Conservation (phyloP, 2,113 vertebrate genomes). For the Oxyura jamaicensis region DNA sequence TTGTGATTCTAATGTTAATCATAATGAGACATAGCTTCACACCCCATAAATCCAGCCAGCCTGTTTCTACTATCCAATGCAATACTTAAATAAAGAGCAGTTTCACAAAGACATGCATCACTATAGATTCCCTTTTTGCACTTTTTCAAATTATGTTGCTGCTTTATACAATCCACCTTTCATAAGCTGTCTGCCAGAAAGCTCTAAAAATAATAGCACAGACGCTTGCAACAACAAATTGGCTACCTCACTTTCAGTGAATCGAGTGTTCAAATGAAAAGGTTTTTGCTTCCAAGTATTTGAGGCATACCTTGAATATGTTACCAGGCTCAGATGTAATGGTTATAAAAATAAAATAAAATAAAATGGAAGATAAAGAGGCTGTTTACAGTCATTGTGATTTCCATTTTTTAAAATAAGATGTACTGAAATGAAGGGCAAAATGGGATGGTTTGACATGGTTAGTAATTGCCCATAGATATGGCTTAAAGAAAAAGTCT, state of each 20-base stretch:
- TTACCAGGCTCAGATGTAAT: conserved; percentile 42
- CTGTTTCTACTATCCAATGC: conserved; percentile 26
- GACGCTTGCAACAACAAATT: conserved; percentile 69
- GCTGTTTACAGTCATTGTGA: conserved; percentile 9
- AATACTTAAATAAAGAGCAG: conserved; percentile 62
- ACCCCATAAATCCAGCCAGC: conserved; percentile 69
- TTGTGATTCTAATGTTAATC: conserved; percentile 75
- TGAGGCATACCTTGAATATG: conserved; percentile 61
- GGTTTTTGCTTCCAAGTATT: conserved; percentile 44
- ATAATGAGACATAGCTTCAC: conserved; percentile 64
- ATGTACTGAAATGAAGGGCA: background rate
- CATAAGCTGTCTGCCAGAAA: conserved; percentile 68
- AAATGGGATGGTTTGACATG: background rate
- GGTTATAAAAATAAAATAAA: conserved; percentile 52
- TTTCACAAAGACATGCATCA: conserved; percentile 70
- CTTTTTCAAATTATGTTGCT: conserved; percentile 64
- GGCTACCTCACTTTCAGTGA: conserved; percentile 62
- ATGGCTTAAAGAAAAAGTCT: background rate
- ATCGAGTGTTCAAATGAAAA: conserved; percentile 64
- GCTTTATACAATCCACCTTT: conserved; percentile 69
- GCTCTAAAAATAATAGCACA: conserved; percentile 76
- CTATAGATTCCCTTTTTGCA: conserved; percentile 56
- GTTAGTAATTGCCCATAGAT: background rate
- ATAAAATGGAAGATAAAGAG: conserved; percentile 46
- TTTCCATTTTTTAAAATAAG: conserved; percentile 41